Conservation (phyloP, 2,888 invertebrate species). For the Spilarctia lutea region DNA sequence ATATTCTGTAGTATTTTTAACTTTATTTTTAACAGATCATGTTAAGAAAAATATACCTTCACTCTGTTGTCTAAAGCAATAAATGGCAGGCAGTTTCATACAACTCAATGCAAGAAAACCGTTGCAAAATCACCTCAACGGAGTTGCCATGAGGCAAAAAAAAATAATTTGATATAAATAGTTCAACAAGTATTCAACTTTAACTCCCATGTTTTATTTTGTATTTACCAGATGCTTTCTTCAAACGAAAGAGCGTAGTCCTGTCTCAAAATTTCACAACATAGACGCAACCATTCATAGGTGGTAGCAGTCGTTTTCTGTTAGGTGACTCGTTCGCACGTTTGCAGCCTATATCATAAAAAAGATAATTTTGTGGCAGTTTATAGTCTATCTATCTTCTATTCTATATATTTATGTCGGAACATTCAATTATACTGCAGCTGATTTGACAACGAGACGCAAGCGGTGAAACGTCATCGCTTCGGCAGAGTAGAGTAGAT, state of each 20-base stretch:
- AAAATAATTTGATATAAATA: too few relatives aligned
- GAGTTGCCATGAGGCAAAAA: neutral
- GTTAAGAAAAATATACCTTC: neutral
- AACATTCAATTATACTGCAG: too few relatives aligned
- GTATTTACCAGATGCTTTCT: too few relatives aligned
- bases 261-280: neutral
- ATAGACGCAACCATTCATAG: neutral
- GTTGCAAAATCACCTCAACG: neutral
- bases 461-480: too few relatives aligned
- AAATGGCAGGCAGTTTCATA: neutral
- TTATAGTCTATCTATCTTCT: too few relatives aligned
- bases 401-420: too few relatives aligned
- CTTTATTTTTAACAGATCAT: neutral
- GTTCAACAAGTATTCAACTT: too few relatives aligned
- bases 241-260: neutral
- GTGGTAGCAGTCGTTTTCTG: neutral
- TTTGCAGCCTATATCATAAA: neutral
- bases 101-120: neutral
- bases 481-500: too few relatives aligned
- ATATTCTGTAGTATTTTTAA: neutral
- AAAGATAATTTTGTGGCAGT: too few relatives aligned
- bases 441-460: too few relatives aligned
- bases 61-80: neutral
- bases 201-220: too few relatives aligned
- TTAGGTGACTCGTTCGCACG: neutral